These are phyloP conservation scores for Agonum fuliginosum DNA, from an alignment of 2,888 invertebrate genomes.

Conservation along the genomic window DNA sequence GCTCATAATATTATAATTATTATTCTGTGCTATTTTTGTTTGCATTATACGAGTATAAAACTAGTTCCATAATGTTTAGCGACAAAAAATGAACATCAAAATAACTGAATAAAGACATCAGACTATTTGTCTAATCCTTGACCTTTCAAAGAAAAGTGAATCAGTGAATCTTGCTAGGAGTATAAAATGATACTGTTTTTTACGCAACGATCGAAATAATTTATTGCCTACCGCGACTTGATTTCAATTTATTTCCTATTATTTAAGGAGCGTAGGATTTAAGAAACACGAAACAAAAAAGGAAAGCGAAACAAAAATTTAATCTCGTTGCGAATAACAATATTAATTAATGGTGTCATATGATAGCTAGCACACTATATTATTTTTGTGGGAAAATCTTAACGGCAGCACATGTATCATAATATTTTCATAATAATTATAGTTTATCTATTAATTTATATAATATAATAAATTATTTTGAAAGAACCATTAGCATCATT, in stretches of 20 bases:
- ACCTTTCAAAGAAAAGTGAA: too few species aligned
- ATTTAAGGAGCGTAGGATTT: background rate
- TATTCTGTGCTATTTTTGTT: background rate
- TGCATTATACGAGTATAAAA: background rate
- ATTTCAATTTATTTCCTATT: background rate
- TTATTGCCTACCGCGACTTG: background rate
- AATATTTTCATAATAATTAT: too few species aligned
- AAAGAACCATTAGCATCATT: too few species aligned
- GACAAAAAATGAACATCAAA: background rate
- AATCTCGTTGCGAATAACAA: background rate
- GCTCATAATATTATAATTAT: background rate
- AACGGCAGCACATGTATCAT: too few species aligned
- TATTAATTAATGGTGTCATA: background rate
- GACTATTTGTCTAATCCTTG: background rate
- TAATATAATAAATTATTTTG: too few species aligned
- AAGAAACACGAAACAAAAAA: background rate
- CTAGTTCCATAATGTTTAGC: background rate
- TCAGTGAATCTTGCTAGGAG: background rate
- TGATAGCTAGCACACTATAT: background rate
- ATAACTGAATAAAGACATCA: background rate
- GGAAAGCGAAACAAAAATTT: background rate
- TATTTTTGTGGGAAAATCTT: background rate
- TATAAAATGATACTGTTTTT: background rate
- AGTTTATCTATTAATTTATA: too few species aligned
- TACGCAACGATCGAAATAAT: background rate